Conservation (phyloP, 53 echinoderm and acorn worm species). For the Echinometra lucunter region DNA sequence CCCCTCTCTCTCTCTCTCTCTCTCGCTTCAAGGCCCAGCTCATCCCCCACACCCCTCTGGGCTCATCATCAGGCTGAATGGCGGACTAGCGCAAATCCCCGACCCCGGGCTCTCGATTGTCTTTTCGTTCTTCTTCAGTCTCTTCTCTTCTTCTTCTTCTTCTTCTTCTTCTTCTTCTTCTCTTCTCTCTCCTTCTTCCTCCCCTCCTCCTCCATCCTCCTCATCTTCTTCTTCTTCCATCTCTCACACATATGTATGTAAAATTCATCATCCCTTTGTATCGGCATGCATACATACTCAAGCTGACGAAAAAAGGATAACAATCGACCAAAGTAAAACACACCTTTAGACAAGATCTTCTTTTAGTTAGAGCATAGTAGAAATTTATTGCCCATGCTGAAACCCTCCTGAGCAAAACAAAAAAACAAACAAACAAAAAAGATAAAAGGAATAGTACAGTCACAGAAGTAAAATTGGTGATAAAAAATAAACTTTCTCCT, state of each 20-base stretch:
- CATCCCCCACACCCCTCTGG: no score
- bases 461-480: not conserved
- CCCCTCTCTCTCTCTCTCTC: not conserved
- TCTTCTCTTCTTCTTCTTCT: no score
- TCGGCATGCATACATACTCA: not conserved
- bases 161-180: not conserved
- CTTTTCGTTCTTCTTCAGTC: no score
- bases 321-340: not conserved
- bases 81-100: no score
- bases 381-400: constrained; percentile 72
- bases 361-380: constrained; percentile 69
- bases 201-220: not conserved
- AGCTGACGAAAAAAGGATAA: not conserved
- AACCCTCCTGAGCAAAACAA: constrained; percentile 65
- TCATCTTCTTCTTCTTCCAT: not conserved
- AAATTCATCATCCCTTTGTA: not conserved
- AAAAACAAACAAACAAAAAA: constrained; percentile 53
- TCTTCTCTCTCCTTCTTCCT: not conserved
- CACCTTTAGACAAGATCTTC: not conserved
- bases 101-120: no score
- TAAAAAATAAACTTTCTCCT: constrained; percentile 43
- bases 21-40: not conserved
- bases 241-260: not conserved
- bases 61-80: no score
- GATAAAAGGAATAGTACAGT: not conserved